These are phyloP conservation scores for Sebastes taczanowskii DNA, from an alignment of 2,797 vertebrate species.

Conservation along the genomic window DNA sequence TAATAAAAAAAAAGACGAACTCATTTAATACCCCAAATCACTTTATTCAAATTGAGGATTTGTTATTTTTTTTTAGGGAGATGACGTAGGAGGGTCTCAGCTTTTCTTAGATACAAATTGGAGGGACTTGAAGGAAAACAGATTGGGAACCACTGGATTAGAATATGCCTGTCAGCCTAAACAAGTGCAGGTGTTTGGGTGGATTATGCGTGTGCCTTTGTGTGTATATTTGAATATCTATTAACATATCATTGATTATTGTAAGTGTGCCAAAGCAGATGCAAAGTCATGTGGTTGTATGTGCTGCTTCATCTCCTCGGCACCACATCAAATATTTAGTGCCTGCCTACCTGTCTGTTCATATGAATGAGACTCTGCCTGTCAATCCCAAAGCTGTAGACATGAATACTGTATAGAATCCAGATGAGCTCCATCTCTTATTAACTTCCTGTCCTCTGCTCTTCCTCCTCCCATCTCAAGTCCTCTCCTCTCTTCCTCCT, in stretches of 20 bases:
- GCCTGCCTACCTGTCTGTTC: slow-evolving; percentile 20
- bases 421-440: slow-evolving; percentile 55
- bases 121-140: no score
- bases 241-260: slow-evolving; percentile 18
- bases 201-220: background rate
- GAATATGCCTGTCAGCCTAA: background rate
- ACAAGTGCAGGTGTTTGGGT: background rate
- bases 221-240: background rate
- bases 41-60: no score
- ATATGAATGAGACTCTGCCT: slow-evolving; percentile 46
- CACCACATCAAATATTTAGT: slow-evolving; percentile 50
- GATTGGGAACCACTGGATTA: background rate
- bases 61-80: rapidly evolving
- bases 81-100: no score
- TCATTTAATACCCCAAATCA: no score
- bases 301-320: slow-evolving; percentile 30
- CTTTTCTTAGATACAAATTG: no score
- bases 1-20: no score
- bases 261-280: background rate
- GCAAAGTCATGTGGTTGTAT: background rate
- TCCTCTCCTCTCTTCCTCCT: background rate
- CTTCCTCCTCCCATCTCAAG: slow-evolving; percentile 1
- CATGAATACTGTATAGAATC: slow-evolving; percentile 52
- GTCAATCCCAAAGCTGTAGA: slow-evolving; percentile 40
- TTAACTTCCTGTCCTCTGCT: slow-evolving; percentile 29